These are phyloP conservation scores for Limosa lapponica DNA, from an alignment of 2,797 vertebrate species.

Conservation along the genomic window DNA sequence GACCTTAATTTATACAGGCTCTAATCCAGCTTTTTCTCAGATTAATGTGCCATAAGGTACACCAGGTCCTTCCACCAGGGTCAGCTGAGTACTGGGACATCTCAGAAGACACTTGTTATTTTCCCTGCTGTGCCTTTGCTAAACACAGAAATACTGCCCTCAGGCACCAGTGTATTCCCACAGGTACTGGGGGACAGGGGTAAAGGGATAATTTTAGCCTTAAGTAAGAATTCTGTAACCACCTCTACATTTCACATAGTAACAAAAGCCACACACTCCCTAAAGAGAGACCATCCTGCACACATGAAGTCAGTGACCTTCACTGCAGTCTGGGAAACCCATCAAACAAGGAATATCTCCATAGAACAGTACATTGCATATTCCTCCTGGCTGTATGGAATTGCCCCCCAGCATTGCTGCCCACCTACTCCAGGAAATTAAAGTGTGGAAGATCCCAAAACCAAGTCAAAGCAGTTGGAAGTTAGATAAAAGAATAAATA, in stretches of 20 bases:
- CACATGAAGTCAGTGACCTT: neutral
- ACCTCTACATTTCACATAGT: neutral
- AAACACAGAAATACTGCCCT: neutral
- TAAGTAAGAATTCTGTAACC: neutral
- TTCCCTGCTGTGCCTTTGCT: neutral
- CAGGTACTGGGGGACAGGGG: neutral
- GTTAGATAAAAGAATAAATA: neutral
- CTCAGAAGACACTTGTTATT: neutral
- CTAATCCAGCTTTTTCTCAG: neutral
- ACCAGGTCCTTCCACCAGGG: neutral
- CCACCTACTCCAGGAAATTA: neutral
- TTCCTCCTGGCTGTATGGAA: neutral
- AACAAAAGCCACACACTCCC: neutral
- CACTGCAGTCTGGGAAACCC: neutral
- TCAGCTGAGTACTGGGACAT: neutral
- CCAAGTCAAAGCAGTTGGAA: neutral
- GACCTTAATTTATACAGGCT: neutral
- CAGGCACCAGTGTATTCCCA: neutral
- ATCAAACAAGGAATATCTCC: neutral
- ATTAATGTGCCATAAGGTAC: neutral
- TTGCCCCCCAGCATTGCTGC: neutral
- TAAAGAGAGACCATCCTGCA: accelerated
- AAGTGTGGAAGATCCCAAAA: neutral
- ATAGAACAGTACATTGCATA: accelerated
- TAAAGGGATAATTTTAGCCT: neutral